Base-by-base conservation (phyloP, 2,888 invertebrate species). In the Trachelus troglodyta region DNA sequence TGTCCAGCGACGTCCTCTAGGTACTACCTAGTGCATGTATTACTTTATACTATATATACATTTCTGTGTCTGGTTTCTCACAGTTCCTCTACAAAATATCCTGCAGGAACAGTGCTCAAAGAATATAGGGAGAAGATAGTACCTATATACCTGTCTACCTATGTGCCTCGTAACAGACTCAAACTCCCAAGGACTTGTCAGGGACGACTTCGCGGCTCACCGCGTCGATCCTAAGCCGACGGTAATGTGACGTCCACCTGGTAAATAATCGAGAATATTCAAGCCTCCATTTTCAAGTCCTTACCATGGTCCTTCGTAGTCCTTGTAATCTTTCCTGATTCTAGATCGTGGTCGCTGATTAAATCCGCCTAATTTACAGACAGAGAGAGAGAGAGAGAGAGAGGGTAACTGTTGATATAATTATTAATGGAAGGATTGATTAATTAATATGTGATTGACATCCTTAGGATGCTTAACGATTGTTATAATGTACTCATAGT, bases 181-280 rank as follows among this genome's bases (percentile, higher is more conserved):
- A 34, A 34, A 74, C 35, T 74, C 11, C 74, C 74, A 74, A 34
- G 30, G 79, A 77, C 77, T 75, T 76, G 79, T 79, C 79, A 71
- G 12, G 33, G 12, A 71, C 31, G 76, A 83, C 80, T 83, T 82
- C 77, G 80, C 79, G 80, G 80, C 81, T 81, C 77, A 81, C 78
- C 79, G 82, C 80, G 79, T 79, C 80, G 82, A 85, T 83, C 82
- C 81, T 87, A 87, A 87, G 85, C 85, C 83, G 85, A 87, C 85
- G 85, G 84, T 86, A 86, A 87, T 87, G 79, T 83, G 87, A 87
- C 87, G 81, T 85, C 80, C 77, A 83, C 78, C 83, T 81, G 82
- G 85, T 87, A 86, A 87, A 87, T 88, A 84, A 83, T 83, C 83
- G 79, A 77, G 77, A 79, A 73, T 74, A 75, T 15, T 69, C 75